Evolutionary conservation across 2,113 vertebrate genomes (phyloP).

Genomic region (Taurulus bubalis): DNA sequence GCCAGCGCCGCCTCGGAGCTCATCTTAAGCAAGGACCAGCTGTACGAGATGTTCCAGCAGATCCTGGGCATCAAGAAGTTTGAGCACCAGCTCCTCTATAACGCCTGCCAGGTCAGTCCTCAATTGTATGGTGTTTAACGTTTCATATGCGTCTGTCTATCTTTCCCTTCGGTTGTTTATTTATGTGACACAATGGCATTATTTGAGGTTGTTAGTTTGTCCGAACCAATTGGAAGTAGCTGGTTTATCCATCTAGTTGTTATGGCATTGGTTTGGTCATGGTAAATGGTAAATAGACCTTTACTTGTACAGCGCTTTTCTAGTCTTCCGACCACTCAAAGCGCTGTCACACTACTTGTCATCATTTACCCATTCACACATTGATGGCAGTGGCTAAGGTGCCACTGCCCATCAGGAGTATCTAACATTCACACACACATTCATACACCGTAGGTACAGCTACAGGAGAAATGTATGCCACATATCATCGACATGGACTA

Average conservation of each 20-base stretch:
- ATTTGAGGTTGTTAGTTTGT: background rate
- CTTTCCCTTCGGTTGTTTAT: background rate
- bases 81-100: slow-evolving; percentile 98
- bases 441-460: too few relatives aligned
- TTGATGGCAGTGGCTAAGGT: too few relatives aligned
- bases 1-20: slow-evolving; percentile 96
- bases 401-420: too few relatives aligned
- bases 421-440: too few relatives aligned
- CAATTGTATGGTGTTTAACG: background rate
- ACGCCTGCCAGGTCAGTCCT: slow-evolving; percentile 94
- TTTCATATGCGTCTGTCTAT: background rate
- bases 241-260: background rate
- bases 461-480: too few relatives aligned
- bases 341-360: too few relatives aligned
- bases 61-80: slow-evolving; percentile 99
- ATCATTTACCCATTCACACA: too few relatives aligned
- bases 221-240: background rate
- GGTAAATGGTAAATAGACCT: too few relatives aligned
- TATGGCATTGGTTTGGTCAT: background rate
- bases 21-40: slow-evolving; percentile 99
- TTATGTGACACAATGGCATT: background rate
- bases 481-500: too few relatives aligned
- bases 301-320: too few relatives aligned
- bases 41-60: slow-evolving; percentile 99
- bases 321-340: too few relatives aligned